These are phyloP conservation scores for Nemotelus pantherinus DNA, from an alignment of 2,888 invertebrate genomes.

Conservation along the genomic window DNA sequence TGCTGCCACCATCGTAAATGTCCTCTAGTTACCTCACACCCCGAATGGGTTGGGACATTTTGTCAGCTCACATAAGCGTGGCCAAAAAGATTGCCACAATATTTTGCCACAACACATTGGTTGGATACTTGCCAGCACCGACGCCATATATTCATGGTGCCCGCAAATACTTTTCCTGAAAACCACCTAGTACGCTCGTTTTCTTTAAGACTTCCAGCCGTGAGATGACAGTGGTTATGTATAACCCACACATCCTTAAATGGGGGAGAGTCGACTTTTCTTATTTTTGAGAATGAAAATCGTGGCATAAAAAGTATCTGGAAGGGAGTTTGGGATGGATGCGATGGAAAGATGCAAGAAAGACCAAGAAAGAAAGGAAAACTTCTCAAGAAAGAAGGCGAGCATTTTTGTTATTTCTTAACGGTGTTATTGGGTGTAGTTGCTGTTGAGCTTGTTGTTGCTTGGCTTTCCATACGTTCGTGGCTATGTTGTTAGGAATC, in stretches of 20 bases:
- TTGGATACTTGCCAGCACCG: slow-evolving; percentile 53
- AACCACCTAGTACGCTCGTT: slow-evolving; percentile 32
- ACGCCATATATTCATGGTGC: slow-evolving; percentile 40
- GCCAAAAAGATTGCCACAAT: slow-evolving; percentile 54
- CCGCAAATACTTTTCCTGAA: slow-evolving; percentile 40
- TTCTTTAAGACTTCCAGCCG: slow-evolving; percentile 34
- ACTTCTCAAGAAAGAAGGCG: slow-evolving; percentile 35
- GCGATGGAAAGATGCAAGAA: slow-evolving; percentile 18
- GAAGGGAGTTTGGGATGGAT: background rate
- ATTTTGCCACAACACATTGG: slow-evolving; percentile 58
- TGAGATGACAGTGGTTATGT: slow-evolving; percentile 39
- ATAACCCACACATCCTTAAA: slow-evolving; percentile 39
- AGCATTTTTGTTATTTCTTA: slow-evolving; percentile 32
- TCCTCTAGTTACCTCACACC: background rate
- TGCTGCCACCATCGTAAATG: background rate
- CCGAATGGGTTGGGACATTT: slow-evolving; percentile 37
- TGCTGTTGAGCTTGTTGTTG: slow-evolving; percentile 28
- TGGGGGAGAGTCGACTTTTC: slow-evolving; percentile 25
- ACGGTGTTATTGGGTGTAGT: slow-evolving; percentile 33
- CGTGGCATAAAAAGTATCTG: slow-evolving; percentile 9
- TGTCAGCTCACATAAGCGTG: slow-evolving; percentile 41
- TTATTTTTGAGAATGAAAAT: slow-evolving; percentile 19
- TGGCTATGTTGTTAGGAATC: slow-evolving; percentile 23
- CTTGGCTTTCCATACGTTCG: slow-evolving; percentile 12
- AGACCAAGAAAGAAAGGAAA: slow-evolving; percentile 25